Conservation (phyloP, 1,140 invertebrate genomes). For the Watersipora subatra region DNA sequence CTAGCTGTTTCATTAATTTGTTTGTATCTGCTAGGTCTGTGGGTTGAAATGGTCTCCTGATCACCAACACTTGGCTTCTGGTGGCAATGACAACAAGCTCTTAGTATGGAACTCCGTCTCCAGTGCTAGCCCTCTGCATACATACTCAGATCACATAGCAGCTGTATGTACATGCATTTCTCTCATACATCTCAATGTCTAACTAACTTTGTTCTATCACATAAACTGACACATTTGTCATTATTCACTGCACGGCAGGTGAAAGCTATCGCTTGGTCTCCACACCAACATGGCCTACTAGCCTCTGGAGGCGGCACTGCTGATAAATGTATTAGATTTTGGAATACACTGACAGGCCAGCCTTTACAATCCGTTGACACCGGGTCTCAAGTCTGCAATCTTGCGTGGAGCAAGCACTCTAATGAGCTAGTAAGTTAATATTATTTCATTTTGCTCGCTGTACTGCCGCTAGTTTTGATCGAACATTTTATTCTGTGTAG, state of each 20-base stretch:
- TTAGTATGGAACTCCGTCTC: constrained; percentile 89
- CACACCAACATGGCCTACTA: constrained; percentile 92
- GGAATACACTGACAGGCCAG: constrained; percentile 98
- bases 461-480: neutral
- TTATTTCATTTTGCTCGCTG: constrained; percentile 6
- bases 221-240: neutral
- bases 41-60: constrained; percentile 99
- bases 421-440: constrained; percentile 67
- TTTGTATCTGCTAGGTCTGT: too few species aligned
- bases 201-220: neutral
- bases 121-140: constrained; percentile 50
- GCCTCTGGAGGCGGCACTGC: constrained; percentile 97
- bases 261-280: constrained; percentile 95
- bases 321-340: constrained; percentile 71
- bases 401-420: constrained; percentile 98
- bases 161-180: constrained; percentile 69
- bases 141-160: constrained; percentile 91
- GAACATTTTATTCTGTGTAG: neutral
- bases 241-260: too few species aligned
- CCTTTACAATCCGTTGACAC: constrained; percentile 98
- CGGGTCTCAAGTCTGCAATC: constrained; percentile 93
- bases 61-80: constrained; percentile 91
- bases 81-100: constrained; percentile 95
- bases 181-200: neutral
- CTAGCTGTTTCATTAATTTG: too few species aligned